Evolutionary conservation across 2,888 invertebrate species (phyloP).

Genomic region (Serripes groenlandicus): DNA sequence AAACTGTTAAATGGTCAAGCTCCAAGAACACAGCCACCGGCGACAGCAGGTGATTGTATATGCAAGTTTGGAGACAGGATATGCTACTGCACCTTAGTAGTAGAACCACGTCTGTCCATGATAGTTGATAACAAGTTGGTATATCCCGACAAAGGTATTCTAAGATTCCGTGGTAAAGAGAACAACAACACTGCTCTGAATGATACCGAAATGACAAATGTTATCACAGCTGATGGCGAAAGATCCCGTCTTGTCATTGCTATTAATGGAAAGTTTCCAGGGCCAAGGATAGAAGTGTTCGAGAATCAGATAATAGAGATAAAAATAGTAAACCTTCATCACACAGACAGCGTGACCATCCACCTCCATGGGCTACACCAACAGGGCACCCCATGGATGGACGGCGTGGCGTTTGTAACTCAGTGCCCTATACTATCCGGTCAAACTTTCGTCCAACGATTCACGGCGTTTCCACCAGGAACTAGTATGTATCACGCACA

Average conservation of each 20-base stretch:
- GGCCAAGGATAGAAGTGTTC: conserved; percentile 75
- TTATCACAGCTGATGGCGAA: conserved; percentile 71
- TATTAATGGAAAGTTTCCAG: conserved; percentile 75
- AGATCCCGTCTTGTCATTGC: conserved; percentile 67
- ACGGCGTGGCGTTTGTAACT: conserved; percentile 74
- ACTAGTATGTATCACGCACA: conserved; percentile 76
- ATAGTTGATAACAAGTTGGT: conserved; percentile 40
- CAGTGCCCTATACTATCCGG: conserved; percentile 77
- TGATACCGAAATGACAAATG: not conserved
- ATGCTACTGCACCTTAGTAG: conserved; percentile 56
- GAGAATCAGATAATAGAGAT: conserved; percentile 68
- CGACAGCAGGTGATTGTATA: conserved; percentile 21
- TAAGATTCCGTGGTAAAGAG: conserved; percentile 18
- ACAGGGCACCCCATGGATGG: conserved; percentile 71
- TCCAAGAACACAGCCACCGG: conserved; percentile 24
- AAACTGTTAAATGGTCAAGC: too few relatives aligned
- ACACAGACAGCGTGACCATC: conserved; percentile 69
- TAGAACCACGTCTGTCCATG: conserved; percentile 66
- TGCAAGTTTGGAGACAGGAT: conserved; percentile 30
- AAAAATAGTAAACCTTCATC: conserved; percentile 66
- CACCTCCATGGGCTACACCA: conserved; percentile 79
- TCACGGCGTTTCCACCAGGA: conserved; percentile 67
- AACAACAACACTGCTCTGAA: conserved; percentile 17
- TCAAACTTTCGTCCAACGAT: conserved; percentile 72
- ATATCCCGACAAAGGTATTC: conserved; percentile 38